phyloP scores from a whole-genome alignment of 2,113 vertebrate species.

The Lutjanus erythropterus region DNA sequence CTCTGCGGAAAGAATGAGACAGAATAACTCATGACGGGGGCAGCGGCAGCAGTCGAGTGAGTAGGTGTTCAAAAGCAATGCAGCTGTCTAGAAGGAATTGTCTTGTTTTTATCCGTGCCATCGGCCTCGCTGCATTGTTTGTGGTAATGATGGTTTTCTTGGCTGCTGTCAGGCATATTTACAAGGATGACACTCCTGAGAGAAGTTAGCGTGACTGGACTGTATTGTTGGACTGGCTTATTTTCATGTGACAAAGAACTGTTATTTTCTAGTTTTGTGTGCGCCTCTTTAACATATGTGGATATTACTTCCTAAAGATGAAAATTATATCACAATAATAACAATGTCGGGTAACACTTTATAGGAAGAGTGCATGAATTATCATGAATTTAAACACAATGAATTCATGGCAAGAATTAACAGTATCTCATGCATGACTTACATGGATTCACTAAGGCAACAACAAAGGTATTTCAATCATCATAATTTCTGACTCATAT shows the following conservation, averaged over 20 bases:
- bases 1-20: constrained; percentile 58
- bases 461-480: too few relatives aligned
- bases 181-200: constrained; percentile 51
- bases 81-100: constrained; percentile 53
- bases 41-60: constrained; percentile 49
- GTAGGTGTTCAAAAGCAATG: constrained; percentile 65
- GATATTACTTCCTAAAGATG: neutral
- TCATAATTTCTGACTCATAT: too few relatives aligned
- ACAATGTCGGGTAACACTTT: too few relatives aligned
- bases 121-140: constrained; percentile 54
- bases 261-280: constrained; percentile 8
- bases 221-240: neutral
- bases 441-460: too few relatives aligned
- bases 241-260: constrained; percentile 1
- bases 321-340: neutral
- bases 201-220: constrained; percentile 17
- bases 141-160: constrained; percentile 54
- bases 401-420: too few relatives aligned
- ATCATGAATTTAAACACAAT: too few relatives aligned
- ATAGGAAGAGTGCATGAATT: too few relatives aligned
- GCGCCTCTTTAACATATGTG: neutral
- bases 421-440: too few relatives aligned
- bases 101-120: constrained; percentile 55
- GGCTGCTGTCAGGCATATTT: constrained; percentile 46
- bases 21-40: constrained; percentile 61